Conservation (phyloP, 2,113 vertebrate genomes). For the Notothenia coriiceps region DNA sequence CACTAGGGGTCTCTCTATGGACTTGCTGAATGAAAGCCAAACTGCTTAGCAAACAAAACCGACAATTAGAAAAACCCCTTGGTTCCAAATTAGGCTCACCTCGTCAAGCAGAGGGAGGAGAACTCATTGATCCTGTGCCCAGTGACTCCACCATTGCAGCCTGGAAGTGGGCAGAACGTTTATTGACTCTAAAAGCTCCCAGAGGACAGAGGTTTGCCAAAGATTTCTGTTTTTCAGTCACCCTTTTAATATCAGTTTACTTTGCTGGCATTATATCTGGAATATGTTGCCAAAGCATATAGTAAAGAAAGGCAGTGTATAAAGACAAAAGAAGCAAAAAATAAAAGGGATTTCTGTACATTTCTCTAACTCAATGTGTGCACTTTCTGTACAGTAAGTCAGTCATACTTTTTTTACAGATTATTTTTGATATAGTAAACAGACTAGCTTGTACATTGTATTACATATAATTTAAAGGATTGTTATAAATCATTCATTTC, state of each 20-base stretch:
- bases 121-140: slow-evolving; percentile 12
- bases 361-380: not conserved
- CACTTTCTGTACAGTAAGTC: not conserved
- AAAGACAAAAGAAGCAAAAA: not conserved
- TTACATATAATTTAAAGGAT: not conserved
- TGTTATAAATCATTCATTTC: not conserved
- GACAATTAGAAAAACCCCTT: slow-evolving; percentile 40
- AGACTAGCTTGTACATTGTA: too few species aligned
- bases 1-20: slow-evolving; percentile 74
- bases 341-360: not conserved
- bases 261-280: not conserved
- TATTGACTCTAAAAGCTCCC: slow-evolving; percentile 46
- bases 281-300: not conserved
- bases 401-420: too few species aligned
- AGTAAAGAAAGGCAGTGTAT: not conserved
- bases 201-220: slow-evolving; percentile 2
- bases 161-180: slow-evolving; percentile 38
- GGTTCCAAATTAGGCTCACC: slow-evolving; percentile 37
- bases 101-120: slow-evolving; percentile 8
- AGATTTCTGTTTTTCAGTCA: not conserved
- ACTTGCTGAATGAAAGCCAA: slow-evolving; percentile 42
- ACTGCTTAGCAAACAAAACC: slow-evolving; percentile 50
- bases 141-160: slow-evolving; percentile 27
- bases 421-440: not conserved
- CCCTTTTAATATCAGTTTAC: not conserved